These are phyloP conservation scores for Kobus ellipsiprymnus DNA, from an alignment of 2,113 vertebrate genomes.

Conservation along the genomic window DNA sequence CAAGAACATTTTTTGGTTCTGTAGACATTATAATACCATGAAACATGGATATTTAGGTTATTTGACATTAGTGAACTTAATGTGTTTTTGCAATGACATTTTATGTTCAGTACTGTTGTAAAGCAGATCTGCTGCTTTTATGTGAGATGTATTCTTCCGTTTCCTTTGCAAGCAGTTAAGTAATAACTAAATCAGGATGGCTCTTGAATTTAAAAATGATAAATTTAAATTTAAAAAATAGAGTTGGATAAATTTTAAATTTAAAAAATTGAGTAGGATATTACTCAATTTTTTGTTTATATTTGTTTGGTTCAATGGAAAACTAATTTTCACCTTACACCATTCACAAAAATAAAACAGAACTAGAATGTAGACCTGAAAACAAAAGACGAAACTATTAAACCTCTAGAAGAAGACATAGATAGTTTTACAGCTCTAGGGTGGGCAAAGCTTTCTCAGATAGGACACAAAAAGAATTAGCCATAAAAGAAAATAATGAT, in stretches of 20 bases:
- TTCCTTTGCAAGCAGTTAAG: conserved; percentile 7
- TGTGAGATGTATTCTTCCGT: neutral
- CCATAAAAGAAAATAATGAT: neutral
- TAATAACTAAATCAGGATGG: conserved; percentile 9
- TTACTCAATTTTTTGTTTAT: neutral
- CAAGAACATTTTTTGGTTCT: neutral
- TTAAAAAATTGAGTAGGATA: conserved; percentile 21
- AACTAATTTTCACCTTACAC: neutral
- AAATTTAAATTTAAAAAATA: conserved; percentile 38
- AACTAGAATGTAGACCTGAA: neutral
- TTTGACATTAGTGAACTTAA: neutral
- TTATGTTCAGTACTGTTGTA: conserved; percentile 24
- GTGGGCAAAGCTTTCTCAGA: neutral
- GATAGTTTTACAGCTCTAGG: neutral
- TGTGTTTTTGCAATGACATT: neutral
- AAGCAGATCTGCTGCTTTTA: neutral
- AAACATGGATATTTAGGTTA: conserved; percentile 21
- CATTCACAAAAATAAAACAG: neutral
- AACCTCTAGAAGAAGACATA: neutral
- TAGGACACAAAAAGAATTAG: neutral
- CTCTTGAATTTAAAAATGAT: conserved; percentile 44
- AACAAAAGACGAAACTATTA: conserved; percentile 3
- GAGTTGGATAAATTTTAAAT: conserved; percentile 8
- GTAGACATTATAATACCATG: neutral
- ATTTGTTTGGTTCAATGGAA: neutral